phyloP scores from a whole-genome alignment of 1,140 invertebrate species.

The Scaptodrosophila lebanonensis region DNA sequence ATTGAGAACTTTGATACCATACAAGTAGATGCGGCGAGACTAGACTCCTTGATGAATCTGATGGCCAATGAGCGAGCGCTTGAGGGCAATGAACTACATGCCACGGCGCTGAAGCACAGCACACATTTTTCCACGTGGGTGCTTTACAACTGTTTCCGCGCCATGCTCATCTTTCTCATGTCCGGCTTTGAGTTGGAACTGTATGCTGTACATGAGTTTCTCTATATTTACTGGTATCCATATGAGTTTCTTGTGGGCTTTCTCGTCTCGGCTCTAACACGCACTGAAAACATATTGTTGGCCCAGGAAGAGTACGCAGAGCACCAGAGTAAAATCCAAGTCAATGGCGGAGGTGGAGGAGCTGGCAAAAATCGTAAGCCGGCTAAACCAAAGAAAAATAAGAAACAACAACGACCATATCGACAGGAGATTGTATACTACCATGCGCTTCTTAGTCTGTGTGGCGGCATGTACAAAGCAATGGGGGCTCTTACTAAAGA shows the following conservation, averaged over 20 bases:
- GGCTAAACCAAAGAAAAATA: constrained; percentile 84
- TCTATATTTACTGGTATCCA: constrained; percentile 97
- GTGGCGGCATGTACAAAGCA: constrained; percentile 93
- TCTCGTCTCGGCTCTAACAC: constrained; percentile 91
- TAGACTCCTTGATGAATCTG: constrained; percentile 90
- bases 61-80: constrained; percentile 62
- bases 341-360: constrained; percentile 47
- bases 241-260: constrained; percentile 97
- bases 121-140: constrained; percentile 97
- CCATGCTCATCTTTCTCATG: constrained; percentile 97
- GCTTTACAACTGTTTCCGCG: constrained; percentile 94
- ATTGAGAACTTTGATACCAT: constrained; percentile 90
- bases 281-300: constrained; percentile 90
- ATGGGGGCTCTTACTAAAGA: constrained; percentile 80
- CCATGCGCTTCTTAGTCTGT: constrained; percentile 94
- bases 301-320: constrained; percentile 85
- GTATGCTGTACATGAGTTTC: constrained; percentile 97
- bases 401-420: constrained; percentile 84
- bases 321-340: constrained; percentile 77
- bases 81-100: constrained; percentile 63
- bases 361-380: constrained; percentile 82
- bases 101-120: constrained; percentile 81
- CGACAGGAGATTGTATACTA: constrained; percentile 89
- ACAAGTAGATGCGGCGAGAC: constrained; percentile 96
- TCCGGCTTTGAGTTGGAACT: constrained; percentile 96